A percentile compares a stretch with the other conserved stretches of the same genome.
Conservation (phyloP, 2,797 vertebrate genomes). For the Trachurus trachurus region DNA sequence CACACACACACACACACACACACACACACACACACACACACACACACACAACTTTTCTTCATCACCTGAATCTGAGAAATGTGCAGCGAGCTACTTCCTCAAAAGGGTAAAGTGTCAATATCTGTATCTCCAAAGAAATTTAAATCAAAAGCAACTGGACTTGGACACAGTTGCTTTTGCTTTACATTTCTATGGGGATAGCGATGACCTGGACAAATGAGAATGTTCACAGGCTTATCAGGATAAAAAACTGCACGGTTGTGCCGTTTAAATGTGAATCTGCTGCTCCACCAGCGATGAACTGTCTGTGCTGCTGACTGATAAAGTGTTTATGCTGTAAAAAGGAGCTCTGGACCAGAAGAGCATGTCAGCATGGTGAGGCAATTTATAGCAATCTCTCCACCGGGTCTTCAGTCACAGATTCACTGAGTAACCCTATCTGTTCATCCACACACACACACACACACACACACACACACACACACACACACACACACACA, state of each 20-base stretch:
- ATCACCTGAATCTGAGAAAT: neutral
- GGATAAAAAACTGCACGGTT: too few species aligned
- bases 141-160: too few species aligned
- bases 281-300: constrained; percentile 50
- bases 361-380: constrained; percentile 70
- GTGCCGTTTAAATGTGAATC: too few species aligned
- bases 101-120: constrained; percentile 21
- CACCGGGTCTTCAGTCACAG: constrained; percentile 60
- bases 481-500: constrained; percentile 35
- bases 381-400: constrained; percentile 75
- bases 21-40: too few species aligned
- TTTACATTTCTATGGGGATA: too few species aligned
- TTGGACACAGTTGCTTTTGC: too few species aligned
- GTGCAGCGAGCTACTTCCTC: neutral
- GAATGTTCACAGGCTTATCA: too few species aligned
- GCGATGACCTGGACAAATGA: too few species aligned
- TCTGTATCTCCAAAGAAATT: too few species aligned
- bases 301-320: constrained; percentile 66
- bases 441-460: constrained; percentile 19
- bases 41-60: too few species aligned
- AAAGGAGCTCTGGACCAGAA: constrained; percentile 69
- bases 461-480: constrained; percentile 35
- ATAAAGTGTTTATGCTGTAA: constrained; percentile 68
- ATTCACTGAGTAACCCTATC: constrained; percentile 75
- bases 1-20: too few species aligned